Conservation (phyloP, 2,113 vertebrate genomes). For the Oxyruncus cristatus region DNA sequence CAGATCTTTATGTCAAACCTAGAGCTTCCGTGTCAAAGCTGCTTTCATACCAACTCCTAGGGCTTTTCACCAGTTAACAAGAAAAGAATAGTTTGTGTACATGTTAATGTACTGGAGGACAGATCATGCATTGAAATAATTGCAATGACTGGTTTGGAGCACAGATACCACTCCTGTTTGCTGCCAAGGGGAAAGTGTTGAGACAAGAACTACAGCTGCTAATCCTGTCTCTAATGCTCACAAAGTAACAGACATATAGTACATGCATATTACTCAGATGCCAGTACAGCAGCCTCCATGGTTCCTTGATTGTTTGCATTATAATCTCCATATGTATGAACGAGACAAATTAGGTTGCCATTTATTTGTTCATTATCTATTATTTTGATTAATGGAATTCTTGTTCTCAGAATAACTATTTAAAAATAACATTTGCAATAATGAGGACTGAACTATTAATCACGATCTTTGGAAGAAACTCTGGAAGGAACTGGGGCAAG, state of each 20-base stretch:
- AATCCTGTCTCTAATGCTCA: background rate
- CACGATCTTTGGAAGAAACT: conserved; percentile 55
- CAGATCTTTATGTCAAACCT: background rate
- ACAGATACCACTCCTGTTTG: background rate
- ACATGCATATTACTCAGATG: background rate
- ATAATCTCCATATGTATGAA: conserved; percentile 75
- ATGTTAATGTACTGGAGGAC: background rate
- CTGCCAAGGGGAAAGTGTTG: background rate
- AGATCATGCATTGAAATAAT: background rate
- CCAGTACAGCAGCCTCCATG: conserved; percentile 69
- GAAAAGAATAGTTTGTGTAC: background rate
- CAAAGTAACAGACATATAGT: background rate
- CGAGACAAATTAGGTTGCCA: conserved; percentile 82
- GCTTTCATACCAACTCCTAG: background rate
- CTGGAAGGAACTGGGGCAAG: conserved; percentile 19
- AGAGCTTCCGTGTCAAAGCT: background rate
- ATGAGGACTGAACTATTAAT: conserved; percentile 71
- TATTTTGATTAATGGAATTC: conserved; percentile 88
- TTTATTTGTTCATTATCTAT: conserved; percentile 85
- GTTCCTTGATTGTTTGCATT: conserved; percentile 65
- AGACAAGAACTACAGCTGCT: conserved; percentile 19
- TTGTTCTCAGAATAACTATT: conserved; percentile 67
- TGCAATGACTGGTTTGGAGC: background rate
- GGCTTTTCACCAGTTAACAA: background rate
- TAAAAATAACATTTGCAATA: conserved; percentile 74